These are phyloP conservation scores for Dasypolia templi DNA, from an alignment of 2,888 invertebrate species.

Conservation along the genomic window DNA sequence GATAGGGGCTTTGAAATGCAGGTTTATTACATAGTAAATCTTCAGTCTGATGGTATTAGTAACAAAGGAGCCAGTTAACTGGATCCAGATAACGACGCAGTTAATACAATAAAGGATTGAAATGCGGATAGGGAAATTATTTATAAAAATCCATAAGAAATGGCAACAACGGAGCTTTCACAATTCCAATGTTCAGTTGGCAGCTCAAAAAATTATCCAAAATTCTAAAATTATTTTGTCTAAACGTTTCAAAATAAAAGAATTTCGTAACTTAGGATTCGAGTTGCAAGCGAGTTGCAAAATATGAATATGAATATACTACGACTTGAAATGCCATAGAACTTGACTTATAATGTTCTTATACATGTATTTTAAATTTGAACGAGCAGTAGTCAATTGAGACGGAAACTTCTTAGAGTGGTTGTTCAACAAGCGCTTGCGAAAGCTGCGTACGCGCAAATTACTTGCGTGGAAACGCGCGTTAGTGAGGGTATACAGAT, in stretches of 20 bases:
- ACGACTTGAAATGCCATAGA: conserved; percentile 23
- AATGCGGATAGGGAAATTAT: not conserved
- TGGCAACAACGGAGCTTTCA: not conserved
- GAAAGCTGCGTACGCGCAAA: conserved; percentile 46
- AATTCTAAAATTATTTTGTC: not conserved
- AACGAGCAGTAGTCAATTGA: conserved; percentile 48
- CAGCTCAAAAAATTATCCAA: not conserved
- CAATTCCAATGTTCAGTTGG: not conserved
- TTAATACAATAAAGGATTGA: not conserved
- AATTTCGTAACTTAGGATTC: conserved; percentile 34
- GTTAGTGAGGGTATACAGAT: conserved; percentile 13
- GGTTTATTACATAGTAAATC: conserved; percentile 45
- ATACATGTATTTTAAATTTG: conserved; percentile 47
- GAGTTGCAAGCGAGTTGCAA: conserved; percentile 50
- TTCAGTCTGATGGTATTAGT: conserved; percentile 23
- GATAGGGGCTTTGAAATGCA: conserved; percentile 38
- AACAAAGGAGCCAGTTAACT: conserved; percentile 1
- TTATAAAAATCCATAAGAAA: not conserved
- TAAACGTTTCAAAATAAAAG: conserved; percentile 33
- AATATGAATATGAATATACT: conserved; percentile 46
- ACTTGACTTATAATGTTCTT: conserved; percentile 25
- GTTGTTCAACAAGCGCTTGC: conserved; percentile 50
- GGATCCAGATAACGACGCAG: conserved; percentile 1
- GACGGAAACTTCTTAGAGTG: conserved; percentile 53
- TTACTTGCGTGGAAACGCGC: conserved; percentile 32